Evolutionary conservation across 2,888 invertebrate genomes (phyloP), one percentile per base, ranked within the genome.

Genomic region (Unio pictorum): DNA sequence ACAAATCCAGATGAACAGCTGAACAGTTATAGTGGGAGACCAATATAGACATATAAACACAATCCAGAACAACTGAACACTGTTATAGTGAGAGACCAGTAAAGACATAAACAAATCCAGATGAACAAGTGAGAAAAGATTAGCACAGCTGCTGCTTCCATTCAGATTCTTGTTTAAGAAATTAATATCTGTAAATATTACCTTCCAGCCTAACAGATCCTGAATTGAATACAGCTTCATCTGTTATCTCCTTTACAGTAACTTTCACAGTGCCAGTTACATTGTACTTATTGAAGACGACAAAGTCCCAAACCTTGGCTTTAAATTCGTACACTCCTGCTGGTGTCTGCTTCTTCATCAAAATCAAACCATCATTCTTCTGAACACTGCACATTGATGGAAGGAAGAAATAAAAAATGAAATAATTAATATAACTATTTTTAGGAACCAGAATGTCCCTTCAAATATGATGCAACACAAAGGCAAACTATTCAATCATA

Each of bases 231-330:
- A 99, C 96, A 26, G 98, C 98, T 84, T 98, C 97, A 86, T 98
- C 96, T 0, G 97, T 95, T 85, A 99, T 97, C 89, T 96, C 96
- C 88, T 96, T 94, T 0, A 99, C 96, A 15, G 94, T 95, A 0
- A 99, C 96, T 0, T 96, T 95, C 0, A 99, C 98, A 89, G 98
- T 97, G n/a, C 98, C 98, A 0, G 95, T 95, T 0, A 98, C 96
- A 90, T 97, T 96, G 90, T 97, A 97, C 56, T 85, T 73, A 64
- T 79, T 78, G 55, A 80, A 81, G 20, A 79, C 79, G 17, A 96
- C 93, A 61, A 71, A 74, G 91, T 98, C 98, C 89, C 96, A 96
- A 0, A 97, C 98, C 91, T 84, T 82, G 81, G 97, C 97, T 67
- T 92, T 92, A 28, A 98, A 91, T 26, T 92, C 87, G 86, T 96